Evolutionary conservation across 1,140 invertebrate species (phyloP).

Genomic region (Charaxes varanes): DNA sequence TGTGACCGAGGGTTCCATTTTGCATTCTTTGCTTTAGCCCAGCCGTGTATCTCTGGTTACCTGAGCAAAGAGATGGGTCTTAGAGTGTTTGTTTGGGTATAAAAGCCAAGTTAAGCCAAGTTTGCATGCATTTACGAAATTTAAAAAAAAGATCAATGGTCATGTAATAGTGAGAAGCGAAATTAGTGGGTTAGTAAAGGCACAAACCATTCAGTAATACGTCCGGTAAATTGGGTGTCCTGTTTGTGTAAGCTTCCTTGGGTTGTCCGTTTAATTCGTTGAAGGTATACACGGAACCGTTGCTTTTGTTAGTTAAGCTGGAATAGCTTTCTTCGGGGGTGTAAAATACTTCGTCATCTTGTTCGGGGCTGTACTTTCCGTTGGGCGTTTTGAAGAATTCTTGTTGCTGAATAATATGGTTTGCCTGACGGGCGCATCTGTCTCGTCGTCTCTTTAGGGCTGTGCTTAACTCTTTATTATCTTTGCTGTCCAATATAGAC

Average conservation of each 20-base stretch:
- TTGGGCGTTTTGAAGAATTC: slow-evolving; percentile 48
- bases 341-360: slow-evolving; percentile 3
- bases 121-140: not conserved
- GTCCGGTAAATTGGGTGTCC: slow-evolving; percentile 34
- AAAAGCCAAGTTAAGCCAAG: too few species aligned
- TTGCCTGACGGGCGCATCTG: slow-evolving; percentile 47
- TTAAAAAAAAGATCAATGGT: too few species aligned
- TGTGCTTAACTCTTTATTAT: slow-evolving; percentile 50
- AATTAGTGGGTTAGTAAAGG: slow-evolving; percentile 55
- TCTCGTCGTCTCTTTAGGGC: slow-evolving; percentile 47
- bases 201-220: slow-evolving; percentile 64
- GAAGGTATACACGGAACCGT: slow-evolving; percentile 20
- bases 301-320: slow-evolving; percentile 3
- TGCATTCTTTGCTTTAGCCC: slow-evolving; percentile 75
- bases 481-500: slow-evolving; percentile 46
- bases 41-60: slow-evolving; percentile 73
- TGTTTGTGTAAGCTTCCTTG: slow-evolving; percentile 35
- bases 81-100: too few species aligned
- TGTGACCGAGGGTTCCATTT: slow-evolving; percentile 70
- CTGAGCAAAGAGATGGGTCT: slow-evolving; percentile 33
- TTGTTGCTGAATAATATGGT: slow-evolving; percentile 51
- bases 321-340: not conserved
- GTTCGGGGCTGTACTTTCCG: slow-evolving; percentile 25
- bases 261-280: slow-evolving; percentile 36
- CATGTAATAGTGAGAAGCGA: slow-evolving; percentile 8